Evolutionary conservation across 2,797 vertebrate species (phyloP).

Genomic region (Columba guinea): DNA sequence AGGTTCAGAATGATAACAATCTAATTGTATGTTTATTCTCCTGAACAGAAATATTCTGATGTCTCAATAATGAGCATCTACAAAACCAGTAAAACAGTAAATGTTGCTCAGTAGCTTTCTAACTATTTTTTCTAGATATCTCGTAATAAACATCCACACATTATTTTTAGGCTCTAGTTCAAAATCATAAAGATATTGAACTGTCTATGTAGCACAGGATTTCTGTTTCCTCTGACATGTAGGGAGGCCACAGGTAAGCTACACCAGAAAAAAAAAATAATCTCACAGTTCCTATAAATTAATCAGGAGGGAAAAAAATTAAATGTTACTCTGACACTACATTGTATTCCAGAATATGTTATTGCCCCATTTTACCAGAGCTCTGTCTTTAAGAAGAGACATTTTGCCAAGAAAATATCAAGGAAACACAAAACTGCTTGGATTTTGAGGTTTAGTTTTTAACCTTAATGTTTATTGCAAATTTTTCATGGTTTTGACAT

Average conservation of each 20-base stretch:
- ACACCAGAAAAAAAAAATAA: not conserved
- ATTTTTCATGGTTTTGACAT: not conserved
- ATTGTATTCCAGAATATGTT: not conserved
- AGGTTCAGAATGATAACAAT: not conserved
- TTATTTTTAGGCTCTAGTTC: not conserved
- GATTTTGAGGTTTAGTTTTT: not conserved
- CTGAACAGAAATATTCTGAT: not conserved
- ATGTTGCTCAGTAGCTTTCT: not conserved
- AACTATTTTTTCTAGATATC: not conserved
- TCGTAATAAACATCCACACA: not conserved
- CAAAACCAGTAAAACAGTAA: not conserved
- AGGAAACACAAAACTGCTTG: not conserved
- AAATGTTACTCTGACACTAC: not conserved
- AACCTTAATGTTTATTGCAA: not conserved
- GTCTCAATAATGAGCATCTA: not conserved
- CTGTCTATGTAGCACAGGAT: not conserved
- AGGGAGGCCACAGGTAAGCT: not conserved
- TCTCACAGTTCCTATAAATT: not conserved
- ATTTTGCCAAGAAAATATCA: not conserved
- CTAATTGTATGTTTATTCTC: not conserved
- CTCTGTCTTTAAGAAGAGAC: not conserved
- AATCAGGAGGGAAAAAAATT: not conserved
- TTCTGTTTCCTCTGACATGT: not conserved
- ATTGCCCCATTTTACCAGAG: not conserved
- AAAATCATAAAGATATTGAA: not conserved